These are phyloP conservation scores for Saccopteryx bilineata DNA, from an alignment of 2,113 vertebrate species.

Conservation along the genomic window DNA sequence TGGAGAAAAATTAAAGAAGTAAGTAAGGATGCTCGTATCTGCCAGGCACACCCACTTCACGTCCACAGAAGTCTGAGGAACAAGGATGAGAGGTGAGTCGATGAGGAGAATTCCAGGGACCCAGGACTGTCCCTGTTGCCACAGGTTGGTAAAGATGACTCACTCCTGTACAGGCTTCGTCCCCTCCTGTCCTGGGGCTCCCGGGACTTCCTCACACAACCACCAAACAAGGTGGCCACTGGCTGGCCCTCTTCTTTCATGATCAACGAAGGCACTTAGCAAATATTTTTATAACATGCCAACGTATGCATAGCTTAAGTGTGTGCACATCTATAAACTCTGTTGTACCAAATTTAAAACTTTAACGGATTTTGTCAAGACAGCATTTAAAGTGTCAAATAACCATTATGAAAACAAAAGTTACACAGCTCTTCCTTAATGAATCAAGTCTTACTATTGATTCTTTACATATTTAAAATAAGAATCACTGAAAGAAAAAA, in stretches of 20 bases:
- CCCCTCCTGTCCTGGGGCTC: neutral
- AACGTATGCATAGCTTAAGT: neutral
- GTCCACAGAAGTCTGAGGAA: no score
- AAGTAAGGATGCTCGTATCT: neutral
- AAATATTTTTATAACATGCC: neutral
- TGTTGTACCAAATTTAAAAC: neutral
- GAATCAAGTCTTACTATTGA: neutral
- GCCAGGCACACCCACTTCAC: neutral
- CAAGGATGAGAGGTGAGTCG: neutral
- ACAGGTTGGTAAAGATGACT: no score
- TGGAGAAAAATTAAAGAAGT: neutral
- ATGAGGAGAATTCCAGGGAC: no score
- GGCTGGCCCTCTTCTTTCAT: no score
- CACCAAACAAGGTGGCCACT: neutral
- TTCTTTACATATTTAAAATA: neutral
- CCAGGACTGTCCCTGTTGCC: neutral
- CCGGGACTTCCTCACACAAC: neutral
- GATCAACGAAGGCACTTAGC: neutral
- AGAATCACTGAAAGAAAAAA: neutral
- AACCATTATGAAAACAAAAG: neutral
- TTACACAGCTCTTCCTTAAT: neutral
- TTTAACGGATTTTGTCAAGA: neutral
- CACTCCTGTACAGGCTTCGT: fast-evolving
- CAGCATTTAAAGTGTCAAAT: neutral
- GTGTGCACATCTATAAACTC: neutral